These are phyloP conservation scores for Catagonus wagneri DNA, from an alignment of 2,113 vertebrate species.

Conservation along the genomic window DNA sequence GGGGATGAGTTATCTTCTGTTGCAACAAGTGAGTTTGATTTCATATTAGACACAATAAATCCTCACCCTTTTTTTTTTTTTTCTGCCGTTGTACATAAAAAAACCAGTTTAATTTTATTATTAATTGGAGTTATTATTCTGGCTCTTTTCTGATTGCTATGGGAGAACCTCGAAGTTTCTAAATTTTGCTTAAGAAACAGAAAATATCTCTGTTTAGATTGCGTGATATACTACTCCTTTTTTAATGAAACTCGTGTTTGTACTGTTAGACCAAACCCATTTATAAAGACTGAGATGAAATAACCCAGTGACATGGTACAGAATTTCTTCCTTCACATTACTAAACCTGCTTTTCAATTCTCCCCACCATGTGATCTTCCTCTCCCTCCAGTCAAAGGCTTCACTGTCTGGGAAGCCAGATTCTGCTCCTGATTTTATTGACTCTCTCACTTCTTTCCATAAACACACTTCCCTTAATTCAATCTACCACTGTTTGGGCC, in stretches of 20 bases:
- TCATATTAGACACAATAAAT: neutral
- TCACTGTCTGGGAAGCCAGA: neutral
- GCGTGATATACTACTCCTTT: neutral
- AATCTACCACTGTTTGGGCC: neutral
- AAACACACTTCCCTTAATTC: neutral
- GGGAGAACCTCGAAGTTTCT: neutral
- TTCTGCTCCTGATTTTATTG: neutral
- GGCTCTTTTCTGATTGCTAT: neutral
- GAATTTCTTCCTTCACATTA: neutral
- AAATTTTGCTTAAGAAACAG: neutral
- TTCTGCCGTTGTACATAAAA: neutral
- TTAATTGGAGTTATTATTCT: neutral
- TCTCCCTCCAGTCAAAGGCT: neutral
- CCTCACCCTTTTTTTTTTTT: neutral
- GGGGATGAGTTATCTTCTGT: neutral
- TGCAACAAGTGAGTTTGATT: neutral
- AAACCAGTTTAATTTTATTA: neutral
- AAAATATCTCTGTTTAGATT: neutral
- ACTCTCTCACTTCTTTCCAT: neutral
- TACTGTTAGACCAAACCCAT: neutral
- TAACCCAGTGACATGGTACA: neutral
- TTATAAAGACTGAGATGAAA: neutral
- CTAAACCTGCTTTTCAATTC: neutral
- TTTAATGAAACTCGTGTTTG: neutral
- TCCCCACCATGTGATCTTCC: neutral